Conservation (phyloP, 1,140 invertebrate genomes). For the Liolophura sinensis region DNA sequence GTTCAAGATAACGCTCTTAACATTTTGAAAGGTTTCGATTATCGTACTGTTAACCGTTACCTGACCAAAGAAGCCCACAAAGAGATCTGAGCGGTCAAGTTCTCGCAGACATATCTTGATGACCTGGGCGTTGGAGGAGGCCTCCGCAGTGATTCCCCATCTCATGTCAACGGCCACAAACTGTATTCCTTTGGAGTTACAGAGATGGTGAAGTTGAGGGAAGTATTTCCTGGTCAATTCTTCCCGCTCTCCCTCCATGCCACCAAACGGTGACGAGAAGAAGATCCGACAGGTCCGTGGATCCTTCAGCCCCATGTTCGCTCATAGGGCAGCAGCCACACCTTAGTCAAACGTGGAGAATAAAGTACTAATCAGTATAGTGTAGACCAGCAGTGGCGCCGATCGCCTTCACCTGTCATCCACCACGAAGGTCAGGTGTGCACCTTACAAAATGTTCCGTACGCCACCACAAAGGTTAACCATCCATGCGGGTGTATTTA, state of each 20-base stretch:
- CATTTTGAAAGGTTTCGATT: no score
- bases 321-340: no score
- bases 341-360: no score
- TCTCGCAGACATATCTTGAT: constrained; percentile 51
- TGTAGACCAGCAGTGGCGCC: no score
- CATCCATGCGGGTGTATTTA: no score
- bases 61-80: constrained; percentile 56
- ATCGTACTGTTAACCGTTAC: no score
- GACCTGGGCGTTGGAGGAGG: constrained; percentile 47
- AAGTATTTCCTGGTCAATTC: constrained; percentile 47
- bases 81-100: constrained; percentile 50
- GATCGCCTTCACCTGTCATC: no score
- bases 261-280: constrained; percentile 53
- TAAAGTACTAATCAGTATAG: no score
- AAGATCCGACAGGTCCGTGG: constrained; percentile 44
- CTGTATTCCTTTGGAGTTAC: constrained; percentile 42
- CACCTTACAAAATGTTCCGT: no score
- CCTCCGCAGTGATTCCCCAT: constrained; percentile 53
- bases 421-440: no score
- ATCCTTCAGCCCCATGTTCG: constrained; percentile 39
- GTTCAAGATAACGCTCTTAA: no score
- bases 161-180: constrained; percentile 54
- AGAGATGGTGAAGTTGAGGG: constrained; percentile 46
- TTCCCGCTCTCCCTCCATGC: constrained; percentile 53
- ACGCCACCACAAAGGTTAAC: no score